Conservation (phyloP, 2,888 invertebrate species). For the Eupithecia insigniata region DNA sequence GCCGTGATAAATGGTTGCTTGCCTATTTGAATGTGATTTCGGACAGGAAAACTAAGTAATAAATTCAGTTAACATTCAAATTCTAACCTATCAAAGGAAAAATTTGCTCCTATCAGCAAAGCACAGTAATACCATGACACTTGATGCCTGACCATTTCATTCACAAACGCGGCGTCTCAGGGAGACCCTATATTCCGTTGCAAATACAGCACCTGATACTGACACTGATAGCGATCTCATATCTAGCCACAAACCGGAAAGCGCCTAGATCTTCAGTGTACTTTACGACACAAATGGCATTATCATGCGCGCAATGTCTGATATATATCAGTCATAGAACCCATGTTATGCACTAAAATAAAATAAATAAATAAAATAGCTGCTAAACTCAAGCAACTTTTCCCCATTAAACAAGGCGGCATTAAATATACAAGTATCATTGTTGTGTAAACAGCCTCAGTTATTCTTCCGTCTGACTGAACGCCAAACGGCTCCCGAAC, state of each 20-base stretch:
- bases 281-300: too few species aligned
- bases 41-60: not conserved
- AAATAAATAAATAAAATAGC: too few species aligned
- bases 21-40: not conserved
- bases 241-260: too few species aligned
- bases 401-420: slow-evolving; percentile 8
- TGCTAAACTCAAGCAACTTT: not conserved
- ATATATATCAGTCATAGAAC: too few species aligned
- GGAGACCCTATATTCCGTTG: too few species aligned
- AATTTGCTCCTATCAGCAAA: not conserved
- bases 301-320: too few species aligned
- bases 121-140: not conserved
- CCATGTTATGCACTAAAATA: too few species aligned
- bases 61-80: not conserved
- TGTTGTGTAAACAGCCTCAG: slow-evolving; percentile 24
- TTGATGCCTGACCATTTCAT: not conserved
- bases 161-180: not conserved
- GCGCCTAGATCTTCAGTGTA: too few species aligned
- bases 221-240: too few species aligned
- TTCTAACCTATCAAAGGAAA: not conserved
- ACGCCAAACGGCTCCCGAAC: slow-evolving; percentile 49
- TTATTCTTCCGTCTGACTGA: slow-evolving; percentile 38
- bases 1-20: not conserved
- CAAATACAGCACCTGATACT: too few species aligned
- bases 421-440: slow-evolving; percentile 12